These are phyloP conservation scores for Colinus virginianus DNA, from an alignment of 2,113 vertebrate species.

Conservation along the genomic window DNA sequence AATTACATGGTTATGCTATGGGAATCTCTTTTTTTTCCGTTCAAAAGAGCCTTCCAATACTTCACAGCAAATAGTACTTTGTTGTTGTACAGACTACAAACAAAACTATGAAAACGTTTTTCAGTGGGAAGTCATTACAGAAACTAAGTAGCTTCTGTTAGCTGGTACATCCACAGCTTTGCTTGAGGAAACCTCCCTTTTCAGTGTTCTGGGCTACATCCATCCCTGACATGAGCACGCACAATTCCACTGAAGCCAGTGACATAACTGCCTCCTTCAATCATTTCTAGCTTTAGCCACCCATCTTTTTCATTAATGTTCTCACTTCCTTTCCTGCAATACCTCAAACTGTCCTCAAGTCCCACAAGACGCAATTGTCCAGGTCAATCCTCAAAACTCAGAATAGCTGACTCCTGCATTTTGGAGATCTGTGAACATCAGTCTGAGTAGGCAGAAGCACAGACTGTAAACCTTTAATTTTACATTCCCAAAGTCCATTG, in stretches of 20 bases:
- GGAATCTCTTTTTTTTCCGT: neutral
- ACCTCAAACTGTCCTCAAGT: neutral
- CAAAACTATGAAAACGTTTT: neutral
- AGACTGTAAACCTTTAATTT: neutral
- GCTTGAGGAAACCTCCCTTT: neutral
- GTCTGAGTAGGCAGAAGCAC: neutral
- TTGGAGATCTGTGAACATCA: neutral
- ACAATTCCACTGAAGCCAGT: neutral
- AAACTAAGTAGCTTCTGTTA: neutral
- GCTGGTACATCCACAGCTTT: neutral
- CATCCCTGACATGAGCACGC: neutral
- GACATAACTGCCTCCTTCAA: neutral
- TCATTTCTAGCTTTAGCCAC: neutral
- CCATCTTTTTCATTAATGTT: neutral
- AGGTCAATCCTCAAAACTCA: neutral
- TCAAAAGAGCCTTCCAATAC: neutral
- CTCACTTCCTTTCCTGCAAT: neutral
- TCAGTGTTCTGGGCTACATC: neutral
- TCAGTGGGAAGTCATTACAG: neutral
- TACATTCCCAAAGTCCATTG: neutral
- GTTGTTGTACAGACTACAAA: neutral
- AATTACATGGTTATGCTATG: constrained; percentile 2
- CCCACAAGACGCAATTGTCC: neutral
- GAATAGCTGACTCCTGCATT: neutral
- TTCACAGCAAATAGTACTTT: constrained; percentile 13